phyloP scores from a whole-genome alignment of 2,113 vertebrate genomes.

The Silurus meridionalis region DNA sequence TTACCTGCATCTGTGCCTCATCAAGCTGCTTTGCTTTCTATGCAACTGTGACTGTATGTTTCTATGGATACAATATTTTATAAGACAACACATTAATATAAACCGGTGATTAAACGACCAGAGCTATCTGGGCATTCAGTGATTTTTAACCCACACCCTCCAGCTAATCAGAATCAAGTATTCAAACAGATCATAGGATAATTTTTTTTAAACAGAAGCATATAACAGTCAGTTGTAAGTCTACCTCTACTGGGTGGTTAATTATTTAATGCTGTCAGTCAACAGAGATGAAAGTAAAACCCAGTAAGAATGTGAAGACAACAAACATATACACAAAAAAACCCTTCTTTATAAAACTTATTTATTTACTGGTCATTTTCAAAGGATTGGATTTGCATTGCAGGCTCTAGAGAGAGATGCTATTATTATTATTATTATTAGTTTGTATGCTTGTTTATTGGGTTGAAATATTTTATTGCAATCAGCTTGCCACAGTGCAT shows the following conservation, averaged over 20 bases:
- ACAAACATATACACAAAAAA: background rate
- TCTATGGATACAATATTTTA: no score
- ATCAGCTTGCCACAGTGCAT: background rate
- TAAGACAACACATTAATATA: no score
- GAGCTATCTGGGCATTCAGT: no score
- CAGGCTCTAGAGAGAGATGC: background rate
- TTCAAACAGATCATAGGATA: no score
- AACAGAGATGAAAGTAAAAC: background rate
- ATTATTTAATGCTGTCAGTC: conserved; percentile 5
- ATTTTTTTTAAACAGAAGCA: background rate
- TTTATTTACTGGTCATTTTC: background rate
- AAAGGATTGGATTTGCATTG: background rate
- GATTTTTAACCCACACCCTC: no score
- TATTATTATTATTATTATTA: background rate
- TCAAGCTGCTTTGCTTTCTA: no score
- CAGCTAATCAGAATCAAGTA: no score
- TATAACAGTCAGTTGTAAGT: background rate
- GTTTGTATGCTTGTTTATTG: background rate
- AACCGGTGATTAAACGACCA: no score
- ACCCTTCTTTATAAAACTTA: background rate
- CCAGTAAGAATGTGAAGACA: background rate
- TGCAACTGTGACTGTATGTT: no score
- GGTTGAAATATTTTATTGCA: conserved; percentile 15
- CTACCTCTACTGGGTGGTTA: background rate
- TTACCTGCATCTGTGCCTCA: no score